Evolutionary conservation across 1,140 invertebrate species (phyloP), one percentile per base, ranked within the genome.

Genomic region (Vanessa tameamea): DNA sequence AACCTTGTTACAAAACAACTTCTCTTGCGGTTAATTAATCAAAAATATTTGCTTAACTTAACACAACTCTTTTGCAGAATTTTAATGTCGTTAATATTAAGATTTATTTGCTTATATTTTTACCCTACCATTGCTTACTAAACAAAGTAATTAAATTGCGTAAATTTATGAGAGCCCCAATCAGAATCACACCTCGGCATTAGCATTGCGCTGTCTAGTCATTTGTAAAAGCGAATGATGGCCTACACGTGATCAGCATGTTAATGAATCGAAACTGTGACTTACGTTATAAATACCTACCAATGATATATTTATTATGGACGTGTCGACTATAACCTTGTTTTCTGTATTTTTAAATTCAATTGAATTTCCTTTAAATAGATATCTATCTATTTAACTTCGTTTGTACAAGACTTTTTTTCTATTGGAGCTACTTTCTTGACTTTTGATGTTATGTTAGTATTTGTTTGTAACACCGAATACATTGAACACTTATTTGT

Each of bases 221-320:
- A 81, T 82, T 83, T 81, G 84, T 85, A 83, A 82, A 82, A 81
- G 80, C 78, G 75, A 86, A 79, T 82, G 78, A 84, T 84, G 82
- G 79, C 76, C 73, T 59, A 79, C 78, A 77, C 84, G 84, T 84
- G 82, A 84, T 83, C 78, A 69, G 82, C 84, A 73, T 84, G 76
- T 73, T 84, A 86, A 86, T 86, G 78, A 81, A 79, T 78, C 76
- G 68, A 78, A 84, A 82, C 77, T 69, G 74, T 78, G 72, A 80
- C 76, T 78, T 79, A 78, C 72, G 69, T 67, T 73, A 74, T 78
- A 79, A 77, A 78, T 78, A 73, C 15, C 65, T 68, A 68, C 15
- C 65, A 57, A 16, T 57, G 26, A 69, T 64, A 61, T 69, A 64
- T 74, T 43, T 61, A 20, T 20, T 20, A 37, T 61, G 31, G 53